Evolutionary conservation across 1,140 invertebrate genomes (phyloP).

Genomic region (Scaptomyza hsui): DNA sequence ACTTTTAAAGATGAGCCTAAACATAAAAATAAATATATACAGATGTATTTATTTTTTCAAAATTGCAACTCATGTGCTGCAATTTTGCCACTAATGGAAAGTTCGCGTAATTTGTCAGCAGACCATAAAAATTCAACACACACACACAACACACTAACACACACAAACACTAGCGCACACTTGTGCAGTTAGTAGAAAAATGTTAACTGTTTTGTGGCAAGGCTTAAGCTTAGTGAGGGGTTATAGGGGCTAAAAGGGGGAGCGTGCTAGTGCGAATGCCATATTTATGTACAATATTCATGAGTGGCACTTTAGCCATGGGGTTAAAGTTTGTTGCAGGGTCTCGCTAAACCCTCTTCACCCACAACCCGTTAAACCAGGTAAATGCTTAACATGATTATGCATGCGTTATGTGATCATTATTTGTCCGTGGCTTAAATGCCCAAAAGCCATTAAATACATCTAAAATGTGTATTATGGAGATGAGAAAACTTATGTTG

Average conservation of each 20-base stretch:
- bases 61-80: constrained; percentile 33
- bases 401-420: constrained; percentile 6
- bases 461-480: neutral
- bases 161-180: constrained; percentile 22
- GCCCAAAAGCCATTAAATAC: neutral
- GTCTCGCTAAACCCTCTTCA: constrained; percentile 26
- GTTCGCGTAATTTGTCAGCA: constrained; percentile 77
- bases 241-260: neutral
- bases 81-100: constrained; percentile 69
- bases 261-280: neutral
- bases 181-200: constrained; percentile 70
- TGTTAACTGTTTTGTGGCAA: constrained; percentile 58
- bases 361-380: neutral
- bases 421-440: constrained; percentile 4
- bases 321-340: constrained; percentile 71
- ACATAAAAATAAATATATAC: neutral
- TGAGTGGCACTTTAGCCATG: constrained; percentile 43
- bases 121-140: constrained; percentile 70
- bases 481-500: too few species aligned
- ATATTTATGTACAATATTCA: constrained; percentile 33
- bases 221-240: constrained; percentile 13
- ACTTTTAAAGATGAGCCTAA: constrained; percentile 6
- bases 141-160: constrained; percentile 25
- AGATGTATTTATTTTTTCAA: neutral
- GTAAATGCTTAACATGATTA: constrained; percentile 31